Evolutionary conservation across 2,797 vertebrate species (phyloP), one percentile per base, ranked within the genome.

Genomic region (Falco columbarius): DNA sequence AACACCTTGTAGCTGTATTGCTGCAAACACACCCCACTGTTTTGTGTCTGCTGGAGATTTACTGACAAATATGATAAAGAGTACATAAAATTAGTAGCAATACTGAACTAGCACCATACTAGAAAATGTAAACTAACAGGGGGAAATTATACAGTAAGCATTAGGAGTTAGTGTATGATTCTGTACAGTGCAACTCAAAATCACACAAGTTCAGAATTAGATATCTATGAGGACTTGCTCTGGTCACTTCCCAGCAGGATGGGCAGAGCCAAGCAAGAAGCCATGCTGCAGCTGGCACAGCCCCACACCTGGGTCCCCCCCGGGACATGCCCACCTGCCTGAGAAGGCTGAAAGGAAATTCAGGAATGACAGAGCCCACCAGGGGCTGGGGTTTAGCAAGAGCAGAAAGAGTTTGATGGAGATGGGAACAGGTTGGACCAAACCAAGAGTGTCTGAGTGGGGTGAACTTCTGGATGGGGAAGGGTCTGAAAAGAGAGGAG

Each of bases 11-110:
- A 92, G 62, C 91, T 89, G 81, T 52, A 91, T 49, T 47, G 49
- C 84, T 94, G 81, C 86, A 85, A 93, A 90, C 72, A 70, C 89
- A 93, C 38, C 81, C 90, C 92, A 90, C 89, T 85, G 90, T 56
- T 95, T 92, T 75, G 65, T 70, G 72, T 90, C 86, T 88, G 79
- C 88, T 89, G 86, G 83, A 88, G 81, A 77, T 79, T 92, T 96
- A 72, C 94, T 73, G 79, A 89, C 72, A 92, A 94, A 87, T 89
- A 92, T 52, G 92, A 93, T 88, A 75, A 88, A 96, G 75, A 46
- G 72, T 87, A 93, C 63, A 82, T 40, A 91, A 94, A 93, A 83
- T n/a, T 17, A 88, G 58, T 59, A 85, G 91, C 49, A 89, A 77
- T 27, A 61, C 23, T 36, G 32, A 89, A 76, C 14, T 66, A 67